Evolutionary conservation across 2,888 invertebrate genomes (phyloP).

Genomic region (Rhamphomyia laevipes): DNA sequence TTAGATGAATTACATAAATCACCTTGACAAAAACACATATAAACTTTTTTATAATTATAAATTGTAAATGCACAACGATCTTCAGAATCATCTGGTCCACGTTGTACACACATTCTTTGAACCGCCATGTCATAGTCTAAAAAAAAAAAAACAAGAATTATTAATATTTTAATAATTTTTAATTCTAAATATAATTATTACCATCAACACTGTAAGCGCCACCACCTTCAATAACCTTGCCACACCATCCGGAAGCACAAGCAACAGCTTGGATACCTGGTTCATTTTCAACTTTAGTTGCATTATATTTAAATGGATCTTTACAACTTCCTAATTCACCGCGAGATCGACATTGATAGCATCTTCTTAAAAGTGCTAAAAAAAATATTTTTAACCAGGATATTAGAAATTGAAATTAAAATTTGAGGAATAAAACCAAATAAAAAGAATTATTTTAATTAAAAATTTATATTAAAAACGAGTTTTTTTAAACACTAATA

Average conservation of each 20-base stretch:
- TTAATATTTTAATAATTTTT: background rate
- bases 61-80: conserved; percentile 80
- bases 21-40: conserved; percentile 84
- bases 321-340: conserved; percentile 82
- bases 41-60: conserved; percentile 70
- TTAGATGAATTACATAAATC: conserved; percentile 61
- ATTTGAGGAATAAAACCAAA: background rate
- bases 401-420: background rate
- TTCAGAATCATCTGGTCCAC: conserved; percentile 78
- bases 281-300: conserved; percentile 58
- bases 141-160: background rate
- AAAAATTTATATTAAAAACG: too few species aligned
- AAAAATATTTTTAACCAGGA: background rate
- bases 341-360: conserved; percentile 73
- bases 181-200: conserved; percentile 26
- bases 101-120: conserved; percentile 74
- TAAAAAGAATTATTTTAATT: background rate
- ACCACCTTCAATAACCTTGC: conserved; percentile 74
- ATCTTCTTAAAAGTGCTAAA: conserved; percentile 58
- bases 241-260: conserved; percentile 88
- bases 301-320: conserved; percentile 72
- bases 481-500: too few species aligned
- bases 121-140: conserved; percentile 78
- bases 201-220: conserved; percentile 69
- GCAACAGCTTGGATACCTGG: conserved; percentile 64